Percentiles rank a stretch among this genome's conserved stretches.
phyloP scores from a whole-genome alignment of 2,888 invertebrate species.

The Mythimna vitellina region DNA sequence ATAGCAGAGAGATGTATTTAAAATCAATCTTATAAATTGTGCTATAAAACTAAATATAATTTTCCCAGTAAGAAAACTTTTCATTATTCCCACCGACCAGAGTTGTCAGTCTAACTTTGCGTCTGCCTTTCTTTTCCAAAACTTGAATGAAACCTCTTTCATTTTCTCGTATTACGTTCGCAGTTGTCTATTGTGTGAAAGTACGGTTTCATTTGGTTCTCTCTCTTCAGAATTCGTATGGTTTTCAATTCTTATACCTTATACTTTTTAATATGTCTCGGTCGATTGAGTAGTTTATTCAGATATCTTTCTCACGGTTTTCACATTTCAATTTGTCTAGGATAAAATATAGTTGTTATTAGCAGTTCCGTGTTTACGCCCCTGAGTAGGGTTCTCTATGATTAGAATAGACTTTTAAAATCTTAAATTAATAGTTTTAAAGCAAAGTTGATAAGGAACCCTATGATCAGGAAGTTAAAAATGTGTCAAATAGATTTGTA shows the following conservation, averaged over 20 bases:
- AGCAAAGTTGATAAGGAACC: not conserved
- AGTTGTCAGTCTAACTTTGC: conserved; percentile 49
- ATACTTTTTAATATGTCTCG: conserved; percentile 54
- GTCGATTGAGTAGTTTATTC: conserved; percentile 48
- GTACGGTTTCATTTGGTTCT: conserved; percentile 61
- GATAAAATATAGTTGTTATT: conserved; percentile 1
- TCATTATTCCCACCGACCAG: conserved; percentile 36
- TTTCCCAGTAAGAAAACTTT: conserved; percentile 17
- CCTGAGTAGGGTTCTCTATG: conserved; percentile 25
- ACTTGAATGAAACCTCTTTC: conserved; percentile 57
- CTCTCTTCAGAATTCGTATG: conserved; percentile 55
- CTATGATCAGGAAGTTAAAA: conserved; percentile 5
- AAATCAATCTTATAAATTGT: not conserved
- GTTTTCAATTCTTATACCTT: conserved; percentile 52
- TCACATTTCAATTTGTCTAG: conserved; percentile 20
- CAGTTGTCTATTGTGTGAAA: conserved; percentile 64
- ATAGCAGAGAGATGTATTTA: not conserved
- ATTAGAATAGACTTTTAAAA: not conserved
- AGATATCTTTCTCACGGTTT: conserved; percentile 28
- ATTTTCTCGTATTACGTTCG: conserved; percentile 55
- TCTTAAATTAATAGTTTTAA: not conserved
- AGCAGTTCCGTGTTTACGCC: conserved; percentile 2
- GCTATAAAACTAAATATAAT: not conserved
- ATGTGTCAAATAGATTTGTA: not conserved
- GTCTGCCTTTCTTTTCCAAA: conserved; percentile 48